Percentiles rank a stretch among this genome's conserved stretches.
phyloP scores from a whole-genome alignment of 1,140 invertebrate genomes.

The Drosophila triauraria region DNA sequence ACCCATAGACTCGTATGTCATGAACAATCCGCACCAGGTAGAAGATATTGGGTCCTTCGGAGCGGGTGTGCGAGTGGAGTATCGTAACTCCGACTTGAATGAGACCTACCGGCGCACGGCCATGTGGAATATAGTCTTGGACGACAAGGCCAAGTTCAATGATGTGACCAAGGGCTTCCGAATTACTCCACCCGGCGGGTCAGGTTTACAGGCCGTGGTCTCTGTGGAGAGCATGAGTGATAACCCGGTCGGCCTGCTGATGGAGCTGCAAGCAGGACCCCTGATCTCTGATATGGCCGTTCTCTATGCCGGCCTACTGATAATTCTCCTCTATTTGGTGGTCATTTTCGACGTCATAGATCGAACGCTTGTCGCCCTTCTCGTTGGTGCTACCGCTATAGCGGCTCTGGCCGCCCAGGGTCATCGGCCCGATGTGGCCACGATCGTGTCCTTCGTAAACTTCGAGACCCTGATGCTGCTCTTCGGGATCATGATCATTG shows the following conservation, averaged over 20 bases:
- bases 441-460: conserved; percentile 93
- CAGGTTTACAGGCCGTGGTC: neutral
- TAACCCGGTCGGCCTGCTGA: conserved; percentile 3
- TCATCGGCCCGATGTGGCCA: conserved; percentile 89
- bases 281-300: conserved; percentile 85
- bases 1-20: neutral
- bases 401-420: conserved; percentile 90
- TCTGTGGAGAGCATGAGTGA: neutral
- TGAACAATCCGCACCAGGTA: neutral
- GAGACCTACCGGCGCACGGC: neutral
- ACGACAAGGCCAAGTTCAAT: neutral
- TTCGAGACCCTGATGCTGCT: conserved; percentile 92
- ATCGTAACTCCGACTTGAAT: conserved; percentile 1
- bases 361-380: conserved; percentile 91
- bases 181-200: neutral
- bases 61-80: conserved; percentile 9
- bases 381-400: conserved; percentile 90
- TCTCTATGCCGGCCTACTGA: conserved; percentile 89
- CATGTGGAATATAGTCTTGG: conserved; percentile 13
- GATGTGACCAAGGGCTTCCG: neutral
- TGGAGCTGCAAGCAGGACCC: conserved; percentile 16
- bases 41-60: no score
- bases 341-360: conserved; percentile 94
- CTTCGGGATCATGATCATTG: conserved; percentile 95
- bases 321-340: conserved; percentile 90